Conservation (phyloP, 2,888 invertebrate species). For the Drosophila pseudotakahashii region DNA sequence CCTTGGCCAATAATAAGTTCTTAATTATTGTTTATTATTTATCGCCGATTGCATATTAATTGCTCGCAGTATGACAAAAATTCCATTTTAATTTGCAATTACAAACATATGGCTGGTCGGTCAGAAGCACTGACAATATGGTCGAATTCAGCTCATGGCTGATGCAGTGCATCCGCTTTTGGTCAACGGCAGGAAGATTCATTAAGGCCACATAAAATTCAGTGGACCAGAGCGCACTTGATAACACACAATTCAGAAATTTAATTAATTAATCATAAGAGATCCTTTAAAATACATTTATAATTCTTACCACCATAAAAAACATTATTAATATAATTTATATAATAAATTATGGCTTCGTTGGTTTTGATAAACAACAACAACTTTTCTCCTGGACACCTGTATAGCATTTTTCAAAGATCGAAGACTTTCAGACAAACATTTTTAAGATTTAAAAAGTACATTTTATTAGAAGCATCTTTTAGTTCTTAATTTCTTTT, state of each 20-base stretch:
- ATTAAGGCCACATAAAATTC: conserved; percentile 65
- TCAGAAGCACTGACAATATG: conserved; percentile 29
- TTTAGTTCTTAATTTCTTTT: no score
- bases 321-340: no score
- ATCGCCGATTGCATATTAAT: conserved; percentile 76
- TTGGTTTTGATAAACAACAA: no score
- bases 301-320: no score
- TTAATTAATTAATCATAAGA: background rate
- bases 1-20: conserved; percentile 51
- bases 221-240: conserved; percentile 1
- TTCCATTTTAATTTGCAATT: conserved; percentile 41
- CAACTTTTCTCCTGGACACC: no score
- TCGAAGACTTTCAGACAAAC: no score
- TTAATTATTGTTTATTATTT: conserved; percentile 73
- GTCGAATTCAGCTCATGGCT: conserved; percentile 9
- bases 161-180: conserved; percentile 60
- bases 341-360: no score
- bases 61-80: conserved; percentile 44
- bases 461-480: no score
- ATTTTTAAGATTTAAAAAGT: no score
- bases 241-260: conserved; percentile 1
- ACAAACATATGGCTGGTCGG: conserved; percentile 25
- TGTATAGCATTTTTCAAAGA: no score
- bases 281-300: no score
- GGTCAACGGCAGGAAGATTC: conserved; percentile 49